Evolutionary conservation across 2,888 invertebrate genomes (phyloP).

Genomic region (Hypomecis atomaria): DNA sequence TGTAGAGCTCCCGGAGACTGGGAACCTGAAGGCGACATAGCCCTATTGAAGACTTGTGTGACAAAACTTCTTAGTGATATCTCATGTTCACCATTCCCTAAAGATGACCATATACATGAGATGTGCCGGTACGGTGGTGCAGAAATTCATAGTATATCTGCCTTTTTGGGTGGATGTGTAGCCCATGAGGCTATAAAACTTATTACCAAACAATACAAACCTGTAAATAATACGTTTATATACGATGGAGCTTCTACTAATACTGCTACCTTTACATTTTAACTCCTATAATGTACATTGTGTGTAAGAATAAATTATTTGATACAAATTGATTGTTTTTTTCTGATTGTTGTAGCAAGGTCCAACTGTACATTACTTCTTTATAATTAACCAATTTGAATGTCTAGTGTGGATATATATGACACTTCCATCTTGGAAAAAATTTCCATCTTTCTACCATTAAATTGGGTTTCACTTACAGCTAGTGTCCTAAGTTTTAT

Average conservation of each 20-base stretch:
- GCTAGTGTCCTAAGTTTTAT: no score
- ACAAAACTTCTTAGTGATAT: constrained; percentile 93
- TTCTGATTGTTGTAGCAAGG: constrained; percentile 9
- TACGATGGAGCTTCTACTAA: constrained; percentile 97
- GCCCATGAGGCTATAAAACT: constrained; percentile 99
- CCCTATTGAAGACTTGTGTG: constrained; percentile 90
- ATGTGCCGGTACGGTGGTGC: constrained; percentile 97
- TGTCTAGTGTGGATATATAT: no score
- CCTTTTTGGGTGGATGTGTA: constrained; percentile 95
- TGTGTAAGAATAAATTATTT: constrained; percentile 48
- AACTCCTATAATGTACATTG: constrained; percentile 43
- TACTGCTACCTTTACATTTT: constrained; percentile 92
- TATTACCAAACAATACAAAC: constrained; percentile 97
- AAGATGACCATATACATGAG: constrained; percentile 97
- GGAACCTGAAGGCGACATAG: constrained; percentile 95
- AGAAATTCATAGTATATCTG: constrained; percentile 97
- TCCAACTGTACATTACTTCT: no score
- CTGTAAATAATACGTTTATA: constrained; percentile 97
- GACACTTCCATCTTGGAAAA: no score
- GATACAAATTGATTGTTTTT: constrained; percentile 34
- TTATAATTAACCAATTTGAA: no score
- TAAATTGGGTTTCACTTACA: no score
- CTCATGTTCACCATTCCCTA: constrained; percentile 90
- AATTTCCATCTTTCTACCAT: no score
- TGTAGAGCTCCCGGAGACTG: constrained; percentile 95